Evolutionary conservation across 1,140 invertebrate species (phyloP).

Genomic region (Pogonomyrmex barbatus): DNA sequence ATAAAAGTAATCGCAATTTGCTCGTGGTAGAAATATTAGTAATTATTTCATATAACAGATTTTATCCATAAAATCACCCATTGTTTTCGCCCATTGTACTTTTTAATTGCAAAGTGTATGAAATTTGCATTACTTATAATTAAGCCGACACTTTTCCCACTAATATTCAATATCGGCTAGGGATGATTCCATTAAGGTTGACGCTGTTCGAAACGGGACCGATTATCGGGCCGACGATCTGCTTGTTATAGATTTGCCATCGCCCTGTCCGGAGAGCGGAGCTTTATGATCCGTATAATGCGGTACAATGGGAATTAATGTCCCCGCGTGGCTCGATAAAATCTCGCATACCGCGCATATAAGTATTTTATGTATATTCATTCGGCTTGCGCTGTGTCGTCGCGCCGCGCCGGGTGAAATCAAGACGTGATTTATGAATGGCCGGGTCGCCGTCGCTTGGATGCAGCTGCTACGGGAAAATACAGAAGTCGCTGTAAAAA

Average conservation of each 20-base stretch:
- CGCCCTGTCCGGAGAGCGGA: slow-evolving; percentile 28
- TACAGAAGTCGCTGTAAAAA: slow-evolving; percentile 49
- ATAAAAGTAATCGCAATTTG: slow-evolving; percentile 13
- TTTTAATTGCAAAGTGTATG: slow-evolving; percentile 18
- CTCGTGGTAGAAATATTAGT: not conserved
- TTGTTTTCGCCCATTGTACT: not conserved
- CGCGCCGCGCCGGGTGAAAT: slow-evolving; percentile 58
- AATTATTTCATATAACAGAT: not conserved
- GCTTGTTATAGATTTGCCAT: slow-evolving; percentile 68
- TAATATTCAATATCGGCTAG: slow-evolving; percentile 41
- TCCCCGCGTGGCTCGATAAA: slow-evolving; percentile 67
- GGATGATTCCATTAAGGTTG: slow-evolving; percentile 56
- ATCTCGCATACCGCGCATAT: slow-evolving; percentile 59
- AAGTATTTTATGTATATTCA: slow-evolving; percentile 73
- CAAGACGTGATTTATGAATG: slow-evolving; percentile 71
- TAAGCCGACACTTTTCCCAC: slow-evolving; percentile 17
- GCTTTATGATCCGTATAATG: slow-evolving; percentile 74
- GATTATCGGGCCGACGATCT: slow-evolving; percentile 70
- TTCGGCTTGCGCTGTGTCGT: slow-evolving; percentile 62
- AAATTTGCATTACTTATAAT: slow-evolving; percentile 35
- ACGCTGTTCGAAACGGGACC: slow-evolving; percentile 7
- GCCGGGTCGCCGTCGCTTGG: slow-evolving; percentile 29
- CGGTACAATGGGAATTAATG: slow-evolving; percentile 74
- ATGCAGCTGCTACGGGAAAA: slow-evolving; percentile 33
- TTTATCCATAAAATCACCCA: not conserved